Evolutionary conservation across 2,888 invertebrate species (phyloP), one percentile per base, ranked within the genome.

Genomic region (Meta bourneti): DNA sequence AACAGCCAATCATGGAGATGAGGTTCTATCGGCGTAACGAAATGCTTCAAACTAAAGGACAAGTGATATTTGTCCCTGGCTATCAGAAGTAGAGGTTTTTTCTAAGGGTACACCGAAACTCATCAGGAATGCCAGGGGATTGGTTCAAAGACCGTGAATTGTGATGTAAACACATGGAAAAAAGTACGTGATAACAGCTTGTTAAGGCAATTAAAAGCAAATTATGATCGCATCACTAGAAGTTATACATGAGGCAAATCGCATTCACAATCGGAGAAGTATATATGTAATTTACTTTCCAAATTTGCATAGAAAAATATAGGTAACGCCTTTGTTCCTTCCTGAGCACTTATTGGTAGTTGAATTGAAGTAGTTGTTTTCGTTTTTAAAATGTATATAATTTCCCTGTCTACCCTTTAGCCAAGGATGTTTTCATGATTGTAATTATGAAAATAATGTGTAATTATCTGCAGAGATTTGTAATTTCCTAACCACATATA

Each of bases 121-220:
- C 61, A 61, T 34, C 16, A 51, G 0, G 77, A 49, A 77, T 9
- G 49, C 8, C n/a, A 77, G 11, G 6, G 7, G 54, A 61, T n/a
- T 79, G 79, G 79, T 79, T 79, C 34, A 79, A 61, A 61, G 13
- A 61, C 79, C 79, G 61, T 61, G 79, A 61, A 34, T 34, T 9
- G 20, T 20, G 11, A 61, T 7, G 54, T 52, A 78, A 78, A 78
- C 61, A 16, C 20, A 79, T 79, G 54, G 1, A 61, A 79, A 79
- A 79, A 79, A 79, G 54, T 19, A 61, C 19, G 61, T 52, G 71
- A 72, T 72, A 72, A 82, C 82, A 82, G 20, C 71, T 52, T 72
- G 49, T 52, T 78, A 72, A 70, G 71, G 82, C 82, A 82, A 82
- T 82, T 82, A 82, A 52, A 82, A 82, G 71, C 82, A 71, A 82